Evolutionary conservation across 2,797 vertebrate species (phyloP).

Genomic region (Ctenopoma kingsleyae): DNA sequence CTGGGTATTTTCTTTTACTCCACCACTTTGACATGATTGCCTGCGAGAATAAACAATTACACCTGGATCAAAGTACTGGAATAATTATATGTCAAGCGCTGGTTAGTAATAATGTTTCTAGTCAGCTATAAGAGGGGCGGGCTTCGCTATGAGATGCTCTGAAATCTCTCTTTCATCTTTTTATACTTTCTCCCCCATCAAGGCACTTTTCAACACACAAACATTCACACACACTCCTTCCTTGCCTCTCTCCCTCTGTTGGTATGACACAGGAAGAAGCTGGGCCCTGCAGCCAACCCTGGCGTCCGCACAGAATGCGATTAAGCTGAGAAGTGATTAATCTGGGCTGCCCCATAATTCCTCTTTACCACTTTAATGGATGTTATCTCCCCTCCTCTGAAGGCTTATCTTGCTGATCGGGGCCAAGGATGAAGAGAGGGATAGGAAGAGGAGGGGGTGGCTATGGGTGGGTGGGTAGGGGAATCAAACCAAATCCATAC

Average conservation of each 20-base stretch:
- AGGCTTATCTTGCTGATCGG: slow-evolving; percentile 86
- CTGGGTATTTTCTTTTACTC: slow-evolving; percentile 39
- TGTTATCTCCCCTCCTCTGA: slow-evolving; percentile 86
- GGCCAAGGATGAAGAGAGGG: slow-evolving; percentile 72
- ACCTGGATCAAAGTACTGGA: slow-evolving; percentile 73
- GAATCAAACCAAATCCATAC: slow-evolving; percentile 76
- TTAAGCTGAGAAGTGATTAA: slow-evolving; percentile 85
- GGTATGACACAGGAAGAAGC: slow-evolving; percentile 76
- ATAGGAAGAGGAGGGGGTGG: slow-evolving; percentile 43
- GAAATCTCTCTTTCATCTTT: slow-evolving; percentile 78
- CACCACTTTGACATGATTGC: slow-evolving; percentile 45
- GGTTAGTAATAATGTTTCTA: slow-evolving; percentile 72
- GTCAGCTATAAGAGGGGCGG: slow-evolving; percentile 61
- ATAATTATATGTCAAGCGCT: slow-evolving; percentile 74
- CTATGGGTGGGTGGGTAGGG: slow-evolving; percentile 26
- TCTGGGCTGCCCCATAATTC: slow-evolving; percentile 85
- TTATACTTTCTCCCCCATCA: slow-evolving; percentile 62
- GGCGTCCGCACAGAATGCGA: slow-evolving; percentile 78
- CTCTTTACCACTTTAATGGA: slow-evolving; percentile 87
- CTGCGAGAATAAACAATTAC: slow-evolving; percentile 73
- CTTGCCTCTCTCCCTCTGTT: slow-evolving; percentile 50
- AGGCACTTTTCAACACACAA: slow-evolving; percentile 58
- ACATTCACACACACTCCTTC: slow-evolving; percentile 19
- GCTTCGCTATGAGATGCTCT: slow-evolving; percentile 59
- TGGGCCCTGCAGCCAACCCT: slow-evolving; percentile 74